Evolutionary conservation across 2,113 vertebrate species (phyloP), one percentile per base, ranked within the genome.

Genomic region (Poeciliopsis occidentalis): DNA sequence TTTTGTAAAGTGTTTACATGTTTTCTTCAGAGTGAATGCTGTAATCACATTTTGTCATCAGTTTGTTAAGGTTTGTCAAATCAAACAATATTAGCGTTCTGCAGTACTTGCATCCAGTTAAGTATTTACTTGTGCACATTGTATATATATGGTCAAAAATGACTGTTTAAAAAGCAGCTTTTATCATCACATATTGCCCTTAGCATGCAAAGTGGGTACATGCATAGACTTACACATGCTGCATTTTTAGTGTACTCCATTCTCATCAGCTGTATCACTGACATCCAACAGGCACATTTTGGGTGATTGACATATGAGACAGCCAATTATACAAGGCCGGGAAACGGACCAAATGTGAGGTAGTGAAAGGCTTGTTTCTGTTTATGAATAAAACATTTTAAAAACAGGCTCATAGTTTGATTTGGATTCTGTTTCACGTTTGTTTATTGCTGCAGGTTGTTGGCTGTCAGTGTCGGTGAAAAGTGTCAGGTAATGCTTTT

Each of bases 321-420:
- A 87, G 75, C 86, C 89, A 89, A 89, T 90, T 89, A 88, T 86
- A 84, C 73, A 83, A 85, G 75, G 75, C 61, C 19, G 32, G 67
- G 83, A 87, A 82, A 85, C 75, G 39, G 85, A 76, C 75, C 29
- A 69, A 85, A 83, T 69, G 37, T 81, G 77, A 77, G 78, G 60
- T 67, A 70, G 74, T 13, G 10, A 76, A 73, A 82, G 0, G 73
- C 75, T 78, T 0, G 11, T 75, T 75, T 81, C 54, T 60, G 31
- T 63, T 75, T 22, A 89, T 92, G 89, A 85, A 93, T 90, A 85
- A 92, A 90, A 89, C 87, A 93, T 88, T 22, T 24, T 17, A 29
- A 61, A 61, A 84, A 83, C 69, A 29, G 70, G 26, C 69, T 84
- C 26, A 69, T 74, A 72, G 70, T 91, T 87, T 88, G 80, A 87